Evolutionary conservation across 2,113 vertebrate genomes (phyloP).

Genomic region (Hippoglossus stenolepis): DNA sequence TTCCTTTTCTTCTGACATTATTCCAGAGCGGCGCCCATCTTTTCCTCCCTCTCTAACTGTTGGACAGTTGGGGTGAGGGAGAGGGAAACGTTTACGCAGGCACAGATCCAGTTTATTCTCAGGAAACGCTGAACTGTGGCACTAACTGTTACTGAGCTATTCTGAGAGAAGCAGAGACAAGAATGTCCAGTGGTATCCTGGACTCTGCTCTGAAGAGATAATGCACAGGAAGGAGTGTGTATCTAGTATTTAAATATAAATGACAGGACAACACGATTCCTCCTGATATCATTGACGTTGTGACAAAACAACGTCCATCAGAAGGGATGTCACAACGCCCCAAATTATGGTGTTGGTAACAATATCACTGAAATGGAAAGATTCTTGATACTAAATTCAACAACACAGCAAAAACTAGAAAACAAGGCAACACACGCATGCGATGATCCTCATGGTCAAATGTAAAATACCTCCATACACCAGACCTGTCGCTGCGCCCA

Average conservation of each 20-base stretch:
- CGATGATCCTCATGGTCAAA: too few species aligned
- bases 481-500: too few species aligned
- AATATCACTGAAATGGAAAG: too few species aligned
- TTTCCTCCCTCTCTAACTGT: not conserved
- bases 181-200: constrained; percentile 23
- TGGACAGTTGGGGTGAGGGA: constrained; percentile 25
- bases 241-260: too few species aligned
- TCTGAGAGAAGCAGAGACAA: constrained; percentile 47
- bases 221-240: not conserved
- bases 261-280: too few species aligned
- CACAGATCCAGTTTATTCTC: constrained; percentile 45
- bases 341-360: too few species aligned
- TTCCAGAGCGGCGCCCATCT: constrained; percentile 11
- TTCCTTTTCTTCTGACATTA: not conserved
- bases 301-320: not conserved
- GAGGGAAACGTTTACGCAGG: constrained; percentile 30
- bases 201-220: constrained; percentile 12
- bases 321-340: not conserved
- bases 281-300: too few species aligned
- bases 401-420: too few species aligned
- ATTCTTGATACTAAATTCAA: too few species aligned
- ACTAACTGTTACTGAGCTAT: constrained; percentile 50
- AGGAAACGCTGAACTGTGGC: constrained; percentile 71
- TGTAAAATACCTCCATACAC: too few species aligned
- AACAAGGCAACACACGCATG: too few species aligned